phyloP scores from a whole-genome alignment of 2,888 invertebrate species.

The Lepidocyrtoides sp. region DNA sequence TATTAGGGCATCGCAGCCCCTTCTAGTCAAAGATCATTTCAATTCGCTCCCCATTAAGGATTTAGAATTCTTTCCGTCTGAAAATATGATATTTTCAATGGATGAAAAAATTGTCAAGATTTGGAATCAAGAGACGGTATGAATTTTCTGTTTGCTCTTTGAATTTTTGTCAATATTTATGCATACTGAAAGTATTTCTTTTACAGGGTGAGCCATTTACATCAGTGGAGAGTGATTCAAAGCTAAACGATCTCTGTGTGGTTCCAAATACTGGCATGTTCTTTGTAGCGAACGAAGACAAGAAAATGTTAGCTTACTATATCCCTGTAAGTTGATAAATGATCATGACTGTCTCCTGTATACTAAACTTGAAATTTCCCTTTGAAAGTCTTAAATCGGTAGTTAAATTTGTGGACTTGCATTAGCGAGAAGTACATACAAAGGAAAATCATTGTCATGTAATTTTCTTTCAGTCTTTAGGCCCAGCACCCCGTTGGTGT shows the following conservation, averaged over 20 bases:
- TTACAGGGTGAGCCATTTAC: constrained; percentile 96
- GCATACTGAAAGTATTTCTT: not conserved
- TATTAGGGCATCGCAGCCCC: constrained; percentile 95
- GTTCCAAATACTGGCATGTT: constrained; percentile 96
- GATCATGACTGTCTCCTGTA: too few relatives aligned
- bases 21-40: constrained; percentile 97
- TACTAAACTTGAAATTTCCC: too few relatives aligned
- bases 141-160: constrained; percentile 77
- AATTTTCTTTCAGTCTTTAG: constrained; percentile 87
- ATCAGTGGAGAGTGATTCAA: constrained; percentile 93
- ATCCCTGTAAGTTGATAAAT: constrained; percentile 92
- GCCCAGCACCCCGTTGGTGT: constrained; percentile 99
- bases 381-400: too few relatives aligned
- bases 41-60: constrained; percentile 96
- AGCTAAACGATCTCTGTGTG: constrained; percentile 96
- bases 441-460: not conserved
- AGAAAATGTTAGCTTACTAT: constrained; percentile 98
- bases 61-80: constrained; percentile 92
- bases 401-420: too few relatives aligned
- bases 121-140: constrained; percentile 95
- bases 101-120: constrained; percentile 95
- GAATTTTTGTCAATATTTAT: constrained; percentile 67
- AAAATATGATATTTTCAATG: constrained; percentile 95
- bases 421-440: too few relatives aligned
- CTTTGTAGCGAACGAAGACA: constrained; percentile 97